These are phyloP conservation scores for Wasmannia auropunctata DNA, from an alignment of 1,140 invertebrate species.

Conservation along the genomic window DNA sequence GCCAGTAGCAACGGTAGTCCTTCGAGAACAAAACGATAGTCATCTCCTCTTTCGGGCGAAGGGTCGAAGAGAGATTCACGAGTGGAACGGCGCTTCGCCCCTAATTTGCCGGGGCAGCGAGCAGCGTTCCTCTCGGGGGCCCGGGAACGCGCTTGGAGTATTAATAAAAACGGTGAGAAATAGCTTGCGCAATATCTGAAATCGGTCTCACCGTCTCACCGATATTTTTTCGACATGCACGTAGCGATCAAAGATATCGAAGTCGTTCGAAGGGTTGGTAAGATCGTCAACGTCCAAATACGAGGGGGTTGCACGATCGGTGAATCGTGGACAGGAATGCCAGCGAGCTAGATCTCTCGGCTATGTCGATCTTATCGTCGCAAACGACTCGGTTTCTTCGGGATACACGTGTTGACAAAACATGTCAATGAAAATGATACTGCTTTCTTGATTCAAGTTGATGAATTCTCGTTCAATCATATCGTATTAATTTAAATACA, in stretches of 20 bases:
- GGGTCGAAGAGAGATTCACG: slow-evolving; percentile 72
- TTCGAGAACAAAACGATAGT: slow-evolving; percentile 74
- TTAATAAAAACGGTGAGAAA: slow-evolving; percentile 76
- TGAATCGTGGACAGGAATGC: slow-evolving; percentile 26
- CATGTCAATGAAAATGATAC: slow-evolving; percentile 26
- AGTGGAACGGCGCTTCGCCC: slow-evolving; percentile 65
- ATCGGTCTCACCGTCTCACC: slow-evolving; percentile 67
- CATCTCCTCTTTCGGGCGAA: slow-evolving; percentile 68
- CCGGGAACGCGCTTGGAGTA: slow-evolving; percentile 84
- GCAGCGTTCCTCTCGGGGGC: slow-evolving; percentile 73
- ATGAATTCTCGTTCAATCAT: not conserved
- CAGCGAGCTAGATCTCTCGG: slow-evolving; percentile 34
- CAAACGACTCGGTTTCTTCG: not conserved
- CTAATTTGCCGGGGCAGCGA: slow-evolving; percentile 69
- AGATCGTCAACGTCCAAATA: slow-evolving; percentile 6
- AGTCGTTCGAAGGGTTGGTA: slow-evolving; percentile 20
- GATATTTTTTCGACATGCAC: slow-evolving; percentile 37
- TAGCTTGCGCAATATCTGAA: slow-evolving; percentile 75
- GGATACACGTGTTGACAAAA: slow-evolving; percentile 23
- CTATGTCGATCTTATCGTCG: slow-evolving; percentile 41
- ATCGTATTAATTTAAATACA: slow-evolving; percentile 18
- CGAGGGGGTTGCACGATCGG: not conserved
- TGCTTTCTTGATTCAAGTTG: not conserved
- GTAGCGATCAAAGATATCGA: slow-evolving; percentile 41
- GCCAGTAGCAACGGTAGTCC: slow-evolving; percentile 73